Base-by-base conservation (phyloP, 2,888 invertebrate species). In the Athrips mouffetella region DNA sequence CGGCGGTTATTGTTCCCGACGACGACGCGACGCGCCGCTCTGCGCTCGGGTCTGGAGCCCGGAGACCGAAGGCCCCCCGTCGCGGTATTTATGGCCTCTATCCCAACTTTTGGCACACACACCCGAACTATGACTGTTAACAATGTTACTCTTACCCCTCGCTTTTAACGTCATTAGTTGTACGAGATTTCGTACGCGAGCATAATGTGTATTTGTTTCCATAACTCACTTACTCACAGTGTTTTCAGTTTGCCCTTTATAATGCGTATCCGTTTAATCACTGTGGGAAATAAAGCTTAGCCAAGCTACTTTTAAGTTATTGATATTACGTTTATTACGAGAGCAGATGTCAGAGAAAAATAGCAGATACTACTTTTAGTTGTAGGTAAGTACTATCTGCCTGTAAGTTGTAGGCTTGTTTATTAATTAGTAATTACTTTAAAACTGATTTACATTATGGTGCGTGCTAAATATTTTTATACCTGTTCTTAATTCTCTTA, bases 91-190 rank as follows among this genome's bases (percentile, higher is more conserved):
- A 86, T 82, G 84, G 73, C 67, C 73, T 70, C 71, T 69, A 72
- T 73, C 75, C 76, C 73, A 80, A 84, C 70, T 84, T 86, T 85
- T 82, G 84, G 84, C 82, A 73, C 80, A 76, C 76, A 81, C 79
- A 80, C 74, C 75, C 71, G 63, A 82, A 84, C 85, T 85, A 84
- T 82, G 79, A 76, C 80, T 83, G 81, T 76, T 80, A 79, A 85
- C 84, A 85, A 69, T 83, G 83, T 85, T 77, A 78, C 78, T 77
- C 70, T 74, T 81, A 83, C 85, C 85, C 85, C 80, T 84, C 82
- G 80, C 83, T 79, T 81, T 80, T 78, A 80, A 76, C 76, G 76
- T 85, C 86, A 87, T 87, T 87, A 87, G 85, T 77, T 81, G 79
- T 76, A 80, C 80, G 78, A 85, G 82, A 84, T 84, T 81, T 82